Conservation (phyloP, 2,888 invertebrate species). For the Ectemnius continuus region DNA sequence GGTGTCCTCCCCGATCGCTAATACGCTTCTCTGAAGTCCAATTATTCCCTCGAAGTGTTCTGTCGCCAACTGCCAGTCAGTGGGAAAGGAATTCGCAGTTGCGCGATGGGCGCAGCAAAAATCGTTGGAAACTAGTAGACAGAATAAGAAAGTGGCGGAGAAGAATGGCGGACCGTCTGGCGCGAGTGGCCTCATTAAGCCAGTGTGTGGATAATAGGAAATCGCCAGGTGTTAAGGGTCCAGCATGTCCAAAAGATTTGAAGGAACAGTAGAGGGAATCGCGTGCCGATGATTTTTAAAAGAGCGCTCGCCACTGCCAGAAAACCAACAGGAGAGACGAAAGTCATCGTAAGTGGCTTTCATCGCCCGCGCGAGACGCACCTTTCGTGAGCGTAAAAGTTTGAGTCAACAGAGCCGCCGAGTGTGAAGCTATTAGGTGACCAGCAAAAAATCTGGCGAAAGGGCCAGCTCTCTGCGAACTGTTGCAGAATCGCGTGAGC, state of each 20-base stretch:
- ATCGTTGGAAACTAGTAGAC: too few species aligned
- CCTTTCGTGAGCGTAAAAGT: conserved; percentile 50
- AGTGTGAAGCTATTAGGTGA: conserved; percentile 41
- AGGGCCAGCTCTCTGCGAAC: conserved; percentile 17
- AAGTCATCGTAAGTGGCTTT: conserved; percentile 47
- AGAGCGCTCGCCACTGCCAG: conserved; percentile 26
- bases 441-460: background rate
- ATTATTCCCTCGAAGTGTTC: too few species aligned
- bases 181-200: conserved; percentile 32
- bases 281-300: conserved; percentile 30
- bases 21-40: conserved; percentile 40
- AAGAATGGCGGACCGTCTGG: background rate
- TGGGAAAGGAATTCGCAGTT: too few species aligned
- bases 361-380: conserved; percentile 38
- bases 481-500: conserved; percentile 44
- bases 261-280: conserved; percentile 12
- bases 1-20: conserved; percentile 33
- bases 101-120: too few species aligned
- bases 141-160: too few species aligned
- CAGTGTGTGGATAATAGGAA: background rate
- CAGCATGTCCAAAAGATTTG: background rate
- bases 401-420: conserved; percentile 19
- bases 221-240: conserved; percentile 11
- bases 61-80: too few species aligned
- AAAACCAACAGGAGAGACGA: conserved; percentile 47